Conservation (phyloP, 1,140 invertebrate genomes). For the Thrips palmi region DNA sequence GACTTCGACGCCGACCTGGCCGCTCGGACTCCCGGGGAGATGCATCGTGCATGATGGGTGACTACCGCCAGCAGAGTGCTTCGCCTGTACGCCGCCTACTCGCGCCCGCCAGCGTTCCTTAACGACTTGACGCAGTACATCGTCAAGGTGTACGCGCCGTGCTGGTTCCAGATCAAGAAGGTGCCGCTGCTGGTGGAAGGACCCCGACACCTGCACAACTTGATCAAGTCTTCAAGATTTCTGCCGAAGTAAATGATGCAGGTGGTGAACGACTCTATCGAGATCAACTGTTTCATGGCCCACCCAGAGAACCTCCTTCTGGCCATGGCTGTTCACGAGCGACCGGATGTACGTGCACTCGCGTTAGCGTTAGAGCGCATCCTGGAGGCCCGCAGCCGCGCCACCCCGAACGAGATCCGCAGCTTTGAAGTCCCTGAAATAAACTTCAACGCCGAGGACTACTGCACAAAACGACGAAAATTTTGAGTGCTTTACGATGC, state of each 20-base stretch:
- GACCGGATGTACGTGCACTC: slow-evolving; percentile 16
- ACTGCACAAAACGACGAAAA: too few relatives aligned
- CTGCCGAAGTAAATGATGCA: slow-evolving; percentile 10
- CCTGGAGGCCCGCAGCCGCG: slow-evolving; percentile 12
- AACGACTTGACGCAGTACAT: slow-evolving; percentile 15
- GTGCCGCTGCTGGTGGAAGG: slow-evolving; percentile 17
- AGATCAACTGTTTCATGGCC: slow-evolving; percentile 16
- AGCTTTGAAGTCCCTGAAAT: slow-evolving; percentile 11
- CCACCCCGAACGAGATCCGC: slow-evolving; percentile 7
- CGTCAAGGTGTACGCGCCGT: slow-evolving; percentile 20
- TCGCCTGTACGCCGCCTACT: slow-evolving; percentile 17
- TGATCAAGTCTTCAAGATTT: slow-evolving; percentile 13
- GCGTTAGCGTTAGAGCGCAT: slow-evolving; percentile 16
- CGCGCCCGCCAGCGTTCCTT: slow-evolving; percentile 15
- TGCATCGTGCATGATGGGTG: slow-evolving; percentile 20
- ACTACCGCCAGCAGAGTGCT: slow-evolving; percentile 19
- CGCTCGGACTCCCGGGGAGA: slow-evolving; percentile 17
- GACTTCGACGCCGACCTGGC: slow-evolving; percentile 15
- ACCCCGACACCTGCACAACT: slow-evolving; percentile 14
- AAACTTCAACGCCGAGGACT: slow-evolving; percentile 14
- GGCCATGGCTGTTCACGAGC: slow-evolving; percentile 18
- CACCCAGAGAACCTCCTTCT: slow-evolving; percentile 21
- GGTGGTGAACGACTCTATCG: slow-evolving; percentile 17
- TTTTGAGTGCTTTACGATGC: too few relatives aligned
- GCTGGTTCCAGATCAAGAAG: slow-evolving; percentile 20